These are phyloP conservation scores for Drosophila paulistorum DNA, from an alignment of 1,140 invertebrate species.

Conservation along the genomic window DNA sequence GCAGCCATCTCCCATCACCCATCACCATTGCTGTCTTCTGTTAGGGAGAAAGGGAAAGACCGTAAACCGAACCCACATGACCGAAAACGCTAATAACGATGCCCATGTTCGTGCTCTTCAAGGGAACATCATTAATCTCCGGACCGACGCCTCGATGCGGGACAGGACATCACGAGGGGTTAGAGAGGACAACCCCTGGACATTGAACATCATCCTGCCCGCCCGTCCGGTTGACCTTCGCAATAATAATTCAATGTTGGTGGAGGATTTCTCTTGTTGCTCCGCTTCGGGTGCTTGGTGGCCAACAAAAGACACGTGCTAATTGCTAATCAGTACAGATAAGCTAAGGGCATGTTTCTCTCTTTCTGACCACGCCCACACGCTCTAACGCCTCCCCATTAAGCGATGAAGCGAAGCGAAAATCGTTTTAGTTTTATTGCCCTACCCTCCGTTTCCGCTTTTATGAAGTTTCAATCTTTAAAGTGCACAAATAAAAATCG, in stretches of 20 bases:
- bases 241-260: conserved; percentile 68
- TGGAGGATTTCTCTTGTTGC: conserved; percentile 17
- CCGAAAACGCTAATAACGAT: conserved; percentile 56
- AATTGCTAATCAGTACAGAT: conserved; percentile 73
- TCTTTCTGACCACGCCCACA: conserved; percentile 11
- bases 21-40: not conserved
- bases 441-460: conserved; percentile 11
- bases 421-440: conserved; percentile 68
- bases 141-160: conserved; percentile 54
- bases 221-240: conserved; percentile 57
- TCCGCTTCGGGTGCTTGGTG: conserved; percentile 2
- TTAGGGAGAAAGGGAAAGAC: not conserved
- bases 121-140: conserved; percentile 69
- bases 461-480: conserved; percentile 27
- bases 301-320: conserved; percentile 62
- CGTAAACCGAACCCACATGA: conserved; percentile 24
- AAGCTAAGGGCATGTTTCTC: conserved; percentile 38
- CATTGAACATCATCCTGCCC: conserved; percentile 31
- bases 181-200: conserved; percentile 15
- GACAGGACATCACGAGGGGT: conserved; percentile 47
- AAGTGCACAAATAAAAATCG: conserved; percentile 27
- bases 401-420: conserved; percentile 55
- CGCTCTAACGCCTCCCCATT: conserved; percentile 33
- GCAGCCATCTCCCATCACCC: no score
- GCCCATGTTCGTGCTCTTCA: conserved; percentile 37